These are phyloP conservation scores for Phylloscopus whistleri DNA, from an alignment of 2,113 vertebrate species.

Conservation along the genomic window DNA sequence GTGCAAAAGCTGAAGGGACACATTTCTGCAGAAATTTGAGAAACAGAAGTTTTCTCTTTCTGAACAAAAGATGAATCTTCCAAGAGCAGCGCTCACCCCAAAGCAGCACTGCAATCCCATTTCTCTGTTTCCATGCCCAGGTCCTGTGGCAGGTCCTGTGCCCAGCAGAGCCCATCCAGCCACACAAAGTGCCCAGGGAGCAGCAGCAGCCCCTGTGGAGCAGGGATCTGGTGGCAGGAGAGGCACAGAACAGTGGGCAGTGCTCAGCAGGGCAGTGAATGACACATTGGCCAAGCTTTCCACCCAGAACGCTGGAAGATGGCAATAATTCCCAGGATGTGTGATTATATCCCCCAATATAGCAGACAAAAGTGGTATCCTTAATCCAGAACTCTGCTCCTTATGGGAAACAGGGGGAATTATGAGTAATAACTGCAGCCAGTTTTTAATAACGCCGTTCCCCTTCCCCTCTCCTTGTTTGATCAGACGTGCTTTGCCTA, in stretches of 20 bases:
- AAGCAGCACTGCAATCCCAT: background rate
- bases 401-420: slow-evolving; percentile 5
- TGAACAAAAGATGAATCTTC: background rate
- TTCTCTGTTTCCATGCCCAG: fast-evolving
- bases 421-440: background rate
- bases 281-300: background rate
- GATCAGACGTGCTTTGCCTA: background rate
- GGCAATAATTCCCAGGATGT: background rate
- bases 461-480: background rate
- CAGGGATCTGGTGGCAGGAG: background rate
- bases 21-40: background rate
- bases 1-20: background rate
- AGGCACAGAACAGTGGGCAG: background rate
- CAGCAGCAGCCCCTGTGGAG: background rate
- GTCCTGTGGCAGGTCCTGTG: no score
- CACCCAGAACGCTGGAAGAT: background rate
- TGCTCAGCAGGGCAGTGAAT: background rate
- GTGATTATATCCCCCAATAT: background rate
- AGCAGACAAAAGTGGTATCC: background rate
- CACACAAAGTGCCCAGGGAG: background rate
- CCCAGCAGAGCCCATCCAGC: background rate
- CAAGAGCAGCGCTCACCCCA: background rate
- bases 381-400: background rate
- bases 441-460: background rate
- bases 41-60: background rate